A percentile compares a stretch with the other conserved stretches of the same genome.
Evolutionary conservation across 2,888 invertebrate species (phyloP).

Genomic region (Lepas anatifera): DNA sequence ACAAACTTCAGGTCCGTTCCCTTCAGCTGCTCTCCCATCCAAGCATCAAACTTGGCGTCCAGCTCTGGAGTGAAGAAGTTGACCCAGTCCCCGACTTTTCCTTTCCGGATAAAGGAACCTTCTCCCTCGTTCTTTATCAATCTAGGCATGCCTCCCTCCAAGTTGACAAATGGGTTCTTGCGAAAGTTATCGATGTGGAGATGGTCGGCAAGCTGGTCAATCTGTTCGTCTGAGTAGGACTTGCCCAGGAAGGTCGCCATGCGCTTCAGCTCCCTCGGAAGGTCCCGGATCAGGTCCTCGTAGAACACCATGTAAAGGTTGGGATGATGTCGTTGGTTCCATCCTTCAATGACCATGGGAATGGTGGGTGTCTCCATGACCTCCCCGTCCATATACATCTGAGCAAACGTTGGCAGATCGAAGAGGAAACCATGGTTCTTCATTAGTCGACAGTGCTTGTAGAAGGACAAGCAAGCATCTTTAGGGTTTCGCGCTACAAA

Average conservation of each 20-base stretch:
- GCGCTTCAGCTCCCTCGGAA: background rate
- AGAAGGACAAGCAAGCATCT: background rate
- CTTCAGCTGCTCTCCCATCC: slow-evolving; percentile 19
- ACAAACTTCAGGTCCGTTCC: slow-evolving; percentile 5
- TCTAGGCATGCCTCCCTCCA: background rate
- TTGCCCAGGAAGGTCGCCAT: slow-evolving; percentile 17
- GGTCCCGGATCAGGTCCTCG: slow-evolving; percentile 13
- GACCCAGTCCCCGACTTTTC: slow-evolving; percentile 22
- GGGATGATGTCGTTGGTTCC: slow-evolving; percentile 16
- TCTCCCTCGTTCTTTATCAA: slow-evolving; percentile 16
- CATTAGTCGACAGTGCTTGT: background rate
- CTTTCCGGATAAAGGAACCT: slow-evolving; percentile 20
- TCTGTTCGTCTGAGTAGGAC: slow-evolving; percentile 12
- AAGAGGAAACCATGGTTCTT: background rate
- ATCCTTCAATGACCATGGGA: slow-evolving; percentile 10
- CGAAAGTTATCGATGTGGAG: slow-evolving; percentile 17
- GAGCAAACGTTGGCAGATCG: background rate
- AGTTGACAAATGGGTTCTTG: slow-evolving; percentile 16
- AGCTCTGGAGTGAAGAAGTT: slow-evolving; percentile 23
- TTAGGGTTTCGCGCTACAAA: slow-evolving; percentile 5
- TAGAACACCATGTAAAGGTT: slow-evolving; percentile 16
- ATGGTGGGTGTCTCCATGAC: slow-evolving; percentile 2
- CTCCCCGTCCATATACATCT: background rate
- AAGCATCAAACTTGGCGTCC: slow-evolving; percentile 19
- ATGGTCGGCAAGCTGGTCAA: slow-evolving; percentile 1